Base-by-base conservation (phyloP, 2,113 vertebrate genomes). In the Stercorarius parasiticus region DNA sequence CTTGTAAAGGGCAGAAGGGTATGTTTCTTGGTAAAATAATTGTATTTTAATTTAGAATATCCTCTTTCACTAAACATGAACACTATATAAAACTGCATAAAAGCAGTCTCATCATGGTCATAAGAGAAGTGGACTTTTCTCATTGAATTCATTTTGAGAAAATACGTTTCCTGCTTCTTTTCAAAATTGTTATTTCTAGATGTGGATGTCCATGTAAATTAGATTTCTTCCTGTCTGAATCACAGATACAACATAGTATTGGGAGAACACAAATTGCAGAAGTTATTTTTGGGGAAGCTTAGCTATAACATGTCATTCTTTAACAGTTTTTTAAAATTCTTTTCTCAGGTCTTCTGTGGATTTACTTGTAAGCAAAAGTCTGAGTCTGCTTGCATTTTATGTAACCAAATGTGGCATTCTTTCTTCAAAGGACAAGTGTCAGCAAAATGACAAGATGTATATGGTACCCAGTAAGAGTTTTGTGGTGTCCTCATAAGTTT, bases 1-100 rank as follows among this genome's bases (percentile, higher is more conserved):
- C 88, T 89, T 66, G 14, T 64, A 69, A 95, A 95, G 83, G 88
- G 70, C 81, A 95, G 40, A 70, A 76, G 58, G 26, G 40, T 71
- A 13, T 26, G 34, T 81, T 96, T 95, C 72, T 89, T 82, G 34
- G 80, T 55, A 74, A 90, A 96, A 97, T 92, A 85, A 71, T 94
- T 72, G 76, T 73, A 42, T 43, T 95, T 87, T 86, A 91, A 43
- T 87, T 93, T 80, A 81, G 45, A 94, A 55, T 88, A 56, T 47
- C 18, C 32, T 83, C 71, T 86, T 95, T 65, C 80, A 78, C 73
- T 29, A 45, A 80, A 88, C 38, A 58, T 27, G 27, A 85, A 71
- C 22, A 50, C 27, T 71, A 19, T 69, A 73, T 64, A 94, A 91
- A 95, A 61, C 25, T 42, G 11, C 3, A 34, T 58, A 49, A 88